A percentile compares a stretch with the other conserved stretches of the same genome.
Conservation (phyloP, 2,797 vertebrate species). For the Melanitta fusca region DNA sequence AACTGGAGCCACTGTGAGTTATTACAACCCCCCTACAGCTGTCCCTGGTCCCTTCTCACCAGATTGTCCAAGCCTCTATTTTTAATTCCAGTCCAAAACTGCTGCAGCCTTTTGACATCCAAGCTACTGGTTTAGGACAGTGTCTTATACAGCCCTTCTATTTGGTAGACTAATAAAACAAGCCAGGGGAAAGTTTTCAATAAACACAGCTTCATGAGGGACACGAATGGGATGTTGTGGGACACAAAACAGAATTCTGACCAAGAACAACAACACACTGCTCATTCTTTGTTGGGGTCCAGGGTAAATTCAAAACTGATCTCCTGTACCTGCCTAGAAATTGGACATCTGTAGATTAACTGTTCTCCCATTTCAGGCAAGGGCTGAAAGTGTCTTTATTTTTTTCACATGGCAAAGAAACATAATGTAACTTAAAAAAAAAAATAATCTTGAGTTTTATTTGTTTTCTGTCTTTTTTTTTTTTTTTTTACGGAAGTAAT, state of each 20-base stretch:
- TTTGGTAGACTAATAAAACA: not conserved
- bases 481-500: slow-evolving; percentile 58
- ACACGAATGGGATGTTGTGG: not conserved
- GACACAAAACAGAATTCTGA: not conserved
- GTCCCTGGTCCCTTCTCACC: accelerated
- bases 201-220: not conserved
- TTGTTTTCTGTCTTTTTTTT: slow-evolving; percentile 47
- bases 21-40: accelerated
- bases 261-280: not conserved
- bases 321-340: not conserved
- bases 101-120: not conserved
- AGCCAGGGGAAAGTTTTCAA: not conserved
- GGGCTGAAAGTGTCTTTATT: not conserved
- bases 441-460: slow-evolving; percentile 31
- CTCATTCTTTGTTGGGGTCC: not conserved
- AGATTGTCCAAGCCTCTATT: accelerated
- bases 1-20: not conserved
- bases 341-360: not conserved
- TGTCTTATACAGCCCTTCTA: not conserved
- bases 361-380: not conserved
- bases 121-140: not conserved
- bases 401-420: not conserved
- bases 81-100: not conserved
- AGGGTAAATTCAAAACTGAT: not conserved
- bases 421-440: not conserved